These are phyloP conservation scores for Poecilia picta DNA, from an alignment of 2,797 vertebrate species.

Conservation along the genomic window DNA sequence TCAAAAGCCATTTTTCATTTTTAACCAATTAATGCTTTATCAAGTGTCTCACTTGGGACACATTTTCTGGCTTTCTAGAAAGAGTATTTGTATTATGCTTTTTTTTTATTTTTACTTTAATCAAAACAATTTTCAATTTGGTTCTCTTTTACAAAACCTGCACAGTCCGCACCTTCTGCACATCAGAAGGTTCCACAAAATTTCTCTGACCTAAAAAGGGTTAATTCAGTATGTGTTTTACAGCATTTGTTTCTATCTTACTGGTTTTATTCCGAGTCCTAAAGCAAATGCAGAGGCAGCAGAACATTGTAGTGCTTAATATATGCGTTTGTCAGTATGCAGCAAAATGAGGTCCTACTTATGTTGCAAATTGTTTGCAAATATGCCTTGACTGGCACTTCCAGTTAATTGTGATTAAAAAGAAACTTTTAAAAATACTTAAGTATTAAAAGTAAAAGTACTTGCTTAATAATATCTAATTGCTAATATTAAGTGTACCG, in stretches of 20 bases:
- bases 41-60: conserved; percentile 1
- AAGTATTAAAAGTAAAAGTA: too few relatives aligned
- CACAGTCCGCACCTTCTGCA: background rate
- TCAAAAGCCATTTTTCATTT: background rate
- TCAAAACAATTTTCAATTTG: background rate
- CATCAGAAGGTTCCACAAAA: background rate
- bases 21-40: conserved; percentile 13
- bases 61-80: background rate
- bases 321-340: background rate
- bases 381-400: background rate
- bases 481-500: too few relatives aligned
- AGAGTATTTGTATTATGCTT: background rate
- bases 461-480: too few relatives aligned
- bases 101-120: background rate
- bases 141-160: background rate
- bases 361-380: background rate
- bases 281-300: background rate
- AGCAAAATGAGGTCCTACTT: background rate
- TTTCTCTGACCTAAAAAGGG: background rate
- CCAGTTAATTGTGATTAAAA: background rate
- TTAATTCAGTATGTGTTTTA: background rate
- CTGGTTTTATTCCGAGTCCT: background rate
- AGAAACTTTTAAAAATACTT: background rate
- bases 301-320: background rate
- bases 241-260: background rate